Conservation (phyloP, 2,797 vertebrate species). For the Sternotherus odoratus region DNA sequence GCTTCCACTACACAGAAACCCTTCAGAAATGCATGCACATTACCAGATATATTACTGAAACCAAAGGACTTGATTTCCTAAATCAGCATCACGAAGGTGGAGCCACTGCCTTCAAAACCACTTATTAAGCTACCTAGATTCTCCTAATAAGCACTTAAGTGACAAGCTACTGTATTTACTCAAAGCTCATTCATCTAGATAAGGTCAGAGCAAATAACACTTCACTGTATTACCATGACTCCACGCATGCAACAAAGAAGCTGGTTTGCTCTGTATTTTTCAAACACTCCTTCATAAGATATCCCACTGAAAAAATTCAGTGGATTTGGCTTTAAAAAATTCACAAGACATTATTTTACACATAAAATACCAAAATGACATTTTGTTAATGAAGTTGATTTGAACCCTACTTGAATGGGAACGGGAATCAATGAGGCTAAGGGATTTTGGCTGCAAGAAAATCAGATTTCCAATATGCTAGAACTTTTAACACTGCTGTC, state of each 20-base stretch:
- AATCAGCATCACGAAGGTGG: neutral
- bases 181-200: no score
- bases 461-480: conserved; percentile 64
- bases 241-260: fast-evolving
- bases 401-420: conserved; percentile 42
- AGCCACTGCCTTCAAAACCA: neutral
- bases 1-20: neutral
- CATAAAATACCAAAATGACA: neutral
- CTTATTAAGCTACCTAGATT: neutral
- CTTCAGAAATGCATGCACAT: no score
- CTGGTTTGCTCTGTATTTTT: fast-evolving
- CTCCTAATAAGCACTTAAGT: fast-evolving
- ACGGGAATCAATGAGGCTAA: conserved; percentile 51
- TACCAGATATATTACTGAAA: neutral
- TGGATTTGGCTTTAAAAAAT: neutral
- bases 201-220: fast-evolving
- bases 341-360: neutral
- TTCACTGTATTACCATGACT: fast-evolving
- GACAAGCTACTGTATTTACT: fast-evolving
- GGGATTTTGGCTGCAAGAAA: conserved; percentile 58
- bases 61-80: neutral
- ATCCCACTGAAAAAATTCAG: neutral
- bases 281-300: fast-evolving
- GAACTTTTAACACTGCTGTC: conserved; percentile 35
- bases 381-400: neutral